Percentiles rank a stretch among this genome's conserved stretches.
Evolutionary conservation across 1,140 invertebrate species (phyloP).

Genomic region (Lasioglossum albipes): DNA sequence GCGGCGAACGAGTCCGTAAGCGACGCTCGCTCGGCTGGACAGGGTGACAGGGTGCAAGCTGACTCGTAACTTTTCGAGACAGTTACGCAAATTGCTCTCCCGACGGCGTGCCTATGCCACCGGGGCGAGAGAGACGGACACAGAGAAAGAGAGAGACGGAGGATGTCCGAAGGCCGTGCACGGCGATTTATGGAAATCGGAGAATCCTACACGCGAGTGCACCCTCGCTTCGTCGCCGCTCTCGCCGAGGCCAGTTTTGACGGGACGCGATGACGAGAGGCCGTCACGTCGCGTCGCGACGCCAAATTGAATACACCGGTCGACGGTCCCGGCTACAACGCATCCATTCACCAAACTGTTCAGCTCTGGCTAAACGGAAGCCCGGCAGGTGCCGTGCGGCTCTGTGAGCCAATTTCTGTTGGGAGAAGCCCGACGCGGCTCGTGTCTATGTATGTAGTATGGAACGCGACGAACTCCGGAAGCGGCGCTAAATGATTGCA

Average conservation of each 20-base stretch:
- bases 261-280: conserved; percentile 35
- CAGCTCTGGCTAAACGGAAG: not conserved
- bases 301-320: not conserved
- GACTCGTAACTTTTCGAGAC: conserved; percentile 39
- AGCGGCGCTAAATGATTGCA: not conserved
- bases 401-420: too few relatives aligned
- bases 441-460: too few relatives aligned
- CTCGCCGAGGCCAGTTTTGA: conserved; percentile 19
- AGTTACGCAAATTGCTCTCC: conserved; percentile 39
- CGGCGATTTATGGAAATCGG: conserved; percentile 65
- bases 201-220: conserved; percentile 39
- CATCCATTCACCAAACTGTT: conserved; percentile 28
- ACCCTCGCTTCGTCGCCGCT: not conserved
- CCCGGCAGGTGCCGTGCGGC: too few relatives aligned
- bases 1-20: not conserved
- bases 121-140: too few relatives aligned
- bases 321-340: not conserved
- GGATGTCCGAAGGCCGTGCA: conserved; percentile 31
- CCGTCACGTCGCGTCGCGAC: conserved; percentile 7
- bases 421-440: too few relatives aligned
- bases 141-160: too few relatives aligned
- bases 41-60: conserved; percentile 40
- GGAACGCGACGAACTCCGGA: too few relatives aligned
- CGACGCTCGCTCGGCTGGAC: not conserved
- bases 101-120: conserved; percentile 19